phyloP scores from a whole-genome alignment of 2,888 invertebrate species.

The Dynastes tityus region DNA sequence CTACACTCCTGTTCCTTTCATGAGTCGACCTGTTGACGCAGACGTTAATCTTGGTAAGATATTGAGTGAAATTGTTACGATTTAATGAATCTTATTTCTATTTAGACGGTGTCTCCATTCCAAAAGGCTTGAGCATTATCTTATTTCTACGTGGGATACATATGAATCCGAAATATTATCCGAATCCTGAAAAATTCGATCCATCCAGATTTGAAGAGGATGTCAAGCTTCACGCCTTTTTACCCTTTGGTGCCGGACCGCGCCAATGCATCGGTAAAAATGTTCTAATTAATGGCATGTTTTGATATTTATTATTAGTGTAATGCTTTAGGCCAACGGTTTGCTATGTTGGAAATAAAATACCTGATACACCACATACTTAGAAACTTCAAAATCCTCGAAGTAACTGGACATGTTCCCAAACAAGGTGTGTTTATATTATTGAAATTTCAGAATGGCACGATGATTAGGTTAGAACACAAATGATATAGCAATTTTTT shows the following conservation, averaged over 20 bases:
- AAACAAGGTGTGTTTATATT: not conserved
- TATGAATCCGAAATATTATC: constrained; percentile 70
- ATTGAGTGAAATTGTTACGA: too few species aligned
- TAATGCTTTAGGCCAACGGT: constrained; percentile 22
- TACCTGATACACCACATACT: not conserved
- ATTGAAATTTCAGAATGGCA: constrained; percentile 27
- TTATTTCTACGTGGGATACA: constrained; percentile 71
- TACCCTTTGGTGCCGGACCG: constrained; percentile 77
- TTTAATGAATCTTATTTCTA: not conserved
- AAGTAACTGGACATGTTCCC: constrained; percentile 10
- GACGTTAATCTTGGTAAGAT: not conserved
- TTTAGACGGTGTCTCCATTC: not conserved
- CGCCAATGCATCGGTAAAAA: constrained; percentile 74
- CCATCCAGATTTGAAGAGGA: constrained; percentile 72
- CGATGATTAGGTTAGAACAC: constrained; percentile 19
- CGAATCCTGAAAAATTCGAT: constrained; percentile 71
- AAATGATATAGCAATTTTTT: not conserved
- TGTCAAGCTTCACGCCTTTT: constrained; percentile 71
- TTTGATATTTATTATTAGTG: not conserved
- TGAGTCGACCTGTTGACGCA: not conserved
- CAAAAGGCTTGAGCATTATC: constrained; percentile 58
- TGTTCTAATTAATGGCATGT: not conserved
- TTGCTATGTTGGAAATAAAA: constrained; percentile 20
- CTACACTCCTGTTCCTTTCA: constrained; percentile 72
- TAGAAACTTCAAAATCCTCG: constrained; percentile 19